Conservation (phyloP, 1,140 invertebrate genomes). For the Coptotermes formosanus region DNA sequence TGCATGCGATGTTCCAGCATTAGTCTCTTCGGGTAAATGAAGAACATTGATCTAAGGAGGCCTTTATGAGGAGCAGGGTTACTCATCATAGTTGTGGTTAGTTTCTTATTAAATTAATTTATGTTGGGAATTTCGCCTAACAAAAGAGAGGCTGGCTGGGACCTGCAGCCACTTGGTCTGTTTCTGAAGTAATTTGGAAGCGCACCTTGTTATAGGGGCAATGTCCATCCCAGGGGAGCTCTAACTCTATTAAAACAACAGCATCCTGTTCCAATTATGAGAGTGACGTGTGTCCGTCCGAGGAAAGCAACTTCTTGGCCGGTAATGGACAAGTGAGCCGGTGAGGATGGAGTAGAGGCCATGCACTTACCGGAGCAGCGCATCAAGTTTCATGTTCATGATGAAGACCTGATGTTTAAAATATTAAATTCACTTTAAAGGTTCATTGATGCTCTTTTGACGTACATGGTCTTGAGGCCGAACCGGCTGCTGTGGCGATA, state of each 20-base stretch:
- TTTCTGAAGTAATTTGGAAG: slow-evolving; percentile 3
- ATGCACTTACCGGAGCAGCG: not conserved
- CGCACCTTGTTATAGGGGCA: not conserved
- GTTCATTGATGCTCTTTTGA: no score
- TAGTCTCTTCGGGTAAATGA: not conserved
- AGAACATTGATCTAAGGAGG: not conserved
- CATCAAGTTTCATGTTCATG: not conserved
- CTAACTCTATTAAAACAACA: slow-evolving; percentile 14
- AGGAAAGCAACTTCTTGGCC: not conserved
- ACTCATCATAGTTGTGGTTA: not conserved
- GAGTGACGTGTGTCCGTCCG: not conserved
- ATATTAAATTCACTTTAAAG: not conserved
- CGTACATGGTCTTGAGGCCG: no score
- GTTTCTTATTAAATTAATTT: slow-evolving; percentile 15
- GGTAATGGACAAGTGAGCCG: not conserved
- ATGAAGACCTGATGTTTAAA: not conserved
- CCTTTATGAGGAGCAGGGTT: not conserved
- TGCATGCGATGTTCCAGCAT: no score
- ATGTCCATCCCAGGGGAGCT: not conserved
- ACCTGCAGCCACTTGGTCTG: not conserved
- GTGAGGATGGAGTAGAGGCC: not conserved
- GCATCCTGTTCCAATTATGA: not conserved
- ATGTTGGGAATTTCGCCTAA: not conserved
- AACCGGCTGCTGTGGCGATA: no score
- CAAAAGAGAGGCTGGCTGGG: not conserved